Conservation (phyloP, 1,140 invertebrate species). For the Drosophila burlai region DNA sequence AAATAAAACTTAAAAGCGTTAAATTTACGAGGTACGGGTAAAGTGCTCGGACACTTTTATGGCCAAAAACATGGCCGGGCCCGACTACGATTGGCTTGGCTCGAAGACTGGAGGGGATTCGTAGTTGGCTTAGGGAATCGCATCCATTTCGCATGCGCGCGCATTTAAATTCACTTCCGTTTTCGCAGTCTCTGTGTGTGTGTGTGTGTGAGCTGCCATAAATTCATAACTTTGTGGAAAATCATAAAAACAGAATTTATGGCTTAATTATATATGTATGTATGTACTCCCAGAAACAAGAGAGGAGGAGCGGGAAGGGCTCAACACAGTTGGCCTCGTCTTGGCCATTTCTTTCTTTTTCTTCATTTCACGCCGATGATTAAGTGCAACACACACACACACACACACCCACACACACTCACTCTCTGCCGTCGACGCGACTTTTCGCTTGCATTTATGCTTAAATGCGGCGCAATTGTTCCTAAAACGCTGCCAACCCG, state of each 20-base stretch:
- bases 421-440: conserved; percentile 7
- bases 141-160: conserved; percentile 79
- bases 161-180: conserved; percentile 82
- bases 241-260: conserved; percentile 84
- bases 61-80: conserved; percentile 63
- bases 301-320: not conserved
- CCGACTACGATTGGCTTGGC: conserved; percentile 45
- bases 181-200: conserved; percentile 43
- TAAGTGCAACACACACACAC: conserved; percentile 60
- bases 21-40: conserved; percentile 70
- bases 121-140: not conserved
- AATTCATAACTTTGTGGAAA: conserved; percentile 84
- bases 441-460: conserved; percentile 76
- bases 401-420: not conserved
- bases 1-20: conserved; percentile 74
- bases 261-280: conserved; percentile 81
- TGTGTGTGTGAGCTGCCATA: conserved; percentile 54
- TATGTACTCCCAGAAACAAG: conserved; percentile 4
- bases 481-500: conserved; percentile 66
- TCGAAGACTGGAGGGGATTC: conserved; percentile 7
- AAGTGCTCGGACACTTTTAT: conserved; percentile 67
- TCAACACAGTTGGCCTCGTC: conserved; percentile 41
- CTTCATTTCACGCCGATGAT: conserved; percentile 74
- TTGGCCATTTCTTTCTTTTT: conserved; percentile 69
- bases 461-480: conserved; percentile 78